Percentiles rank a stretch among this genome's conserved stretches.
Evolutionary conservation across 2,888 invertebrate species (phyloP).

Genomic region (Epinotia ramella): DNA sequence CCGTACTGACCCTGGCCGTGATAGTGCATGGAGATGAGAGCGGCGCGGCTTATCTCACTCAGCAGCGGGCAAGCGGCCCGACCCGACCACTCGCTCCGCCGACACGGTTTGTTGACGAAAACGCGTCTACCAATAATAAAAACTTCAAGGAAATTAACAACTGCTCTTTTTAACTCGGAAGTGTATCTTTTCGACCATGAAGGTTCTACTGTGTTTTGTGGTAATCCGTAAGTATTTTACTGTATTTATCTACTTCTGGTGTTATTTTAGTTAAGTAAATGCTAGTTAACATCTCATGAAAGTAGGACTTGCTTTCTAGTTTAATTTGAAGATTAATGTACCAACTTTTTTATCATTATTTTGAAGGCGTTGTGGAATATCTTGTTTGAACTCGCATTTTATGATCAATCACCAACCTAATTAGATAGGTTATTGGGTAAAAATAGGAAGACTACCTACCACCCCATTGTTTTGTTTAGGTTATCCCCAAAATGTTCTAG

Average conservation of each 20-base stretch:
- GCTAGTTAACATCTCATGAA: neutral
- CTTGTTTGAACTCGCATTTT: too few species aligned
- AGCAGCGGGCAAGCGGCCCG: slow-evolving; percentile 18
- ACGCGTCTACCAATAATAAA: slow-evolving; percentile 32
- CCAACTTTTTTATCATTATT: neutral
- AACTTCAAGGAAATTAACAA: slow-evolving; percentile 32
- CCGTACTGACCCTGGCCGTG: slow-evolving; percentile 26
- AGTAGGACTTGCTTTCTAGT: neutral
- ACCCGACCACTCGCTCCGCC: slow-evolving; percentile 5
- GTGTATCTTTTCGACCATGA: slow-evolving; percentile 57
- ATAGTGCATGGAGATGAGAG: slow-evolving; percentile 17
- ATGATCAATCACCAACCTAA: too few species aligned
- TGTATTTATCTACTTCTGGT: slow-evolving; percentile 39
- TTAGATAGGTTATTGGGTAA: too few species aligned
- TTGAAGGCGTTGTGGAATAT: too few species aligned
- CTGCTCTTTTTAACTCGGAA: slow-evolving; percentile 41
- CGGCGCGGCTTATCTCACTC: slow-evolving; percentile 33
- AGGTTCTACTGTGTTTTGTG: slow-evolving; percentile 60
- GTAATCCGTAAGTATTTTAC: slow-evolving; percentile 62
- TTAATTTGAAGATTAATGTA: neutral
- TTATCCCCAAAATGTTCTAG: too few species aligned
- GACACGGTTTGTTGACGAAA: neutral
- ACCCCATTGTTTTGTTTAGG: too few species aligned
- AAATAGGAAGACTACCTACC: too few species aligned
- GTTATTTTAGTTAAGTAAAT: neutral